Conservation (phyloP, 2,113 vertebrate species). For the Zapus hudsonius region DNA sequence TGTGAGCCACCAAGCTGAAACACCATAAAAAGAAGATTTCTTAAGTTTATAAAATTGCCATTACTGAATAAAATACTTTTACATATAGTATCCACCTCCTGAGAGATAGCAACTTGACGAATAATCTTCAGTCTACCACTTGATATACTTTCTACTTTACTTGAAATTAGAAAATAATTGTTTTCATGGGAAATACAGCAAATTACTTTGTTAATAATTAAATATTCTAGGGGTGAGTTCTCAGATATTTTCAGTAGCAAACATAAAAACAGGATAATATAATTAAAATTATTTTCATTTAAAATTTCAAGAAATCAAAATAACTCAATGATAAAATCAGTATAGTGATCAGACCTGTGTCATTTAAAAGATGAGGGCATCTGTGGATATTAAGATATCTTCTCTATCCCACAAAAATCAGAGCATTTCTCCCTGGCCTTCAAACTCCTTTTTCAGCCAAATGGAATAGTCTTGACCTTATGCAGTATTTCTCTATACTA, state of each 20-base stretch:
- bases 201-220: not conserved
- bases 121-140: not conserved
- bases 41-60: not conserved
- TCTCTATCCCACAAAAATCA: not conserved
- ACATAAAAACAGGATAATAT: not conserved
- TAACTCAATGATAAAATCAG: not conserved
- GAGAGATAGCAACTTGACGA: not conserved
- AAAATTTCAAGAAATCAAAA: not conserved
- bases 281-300: not conserved
- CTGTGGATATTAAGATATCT: not conserved
- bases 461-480: not conserved
- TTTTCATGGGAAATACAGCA: not conserved
- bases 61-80: slow-evolving; percentile 5
- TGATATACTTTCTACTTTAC: not conserved
- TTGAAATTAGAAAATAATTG: slow-evolving; percentile 7
- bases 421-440: not conserved
- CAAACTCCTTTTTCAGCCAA: not conserved
- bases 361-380: not conserved
- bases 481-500: not conserved
- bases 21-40: not conserved
- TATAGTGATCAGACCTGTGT: not conserved
- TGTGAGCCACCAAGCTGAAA: not conserved
- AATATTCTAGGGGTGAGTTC: not conserved
- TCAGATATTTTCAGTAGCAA: slow-evolving; percentile 29
- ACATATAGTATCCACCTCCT: not conserved